These are phyloP conservation scores for Dissostichus mawsoni DNA, from an alignment of 2,113 vertebrate species.

Conservation along the genomic window DNA sequence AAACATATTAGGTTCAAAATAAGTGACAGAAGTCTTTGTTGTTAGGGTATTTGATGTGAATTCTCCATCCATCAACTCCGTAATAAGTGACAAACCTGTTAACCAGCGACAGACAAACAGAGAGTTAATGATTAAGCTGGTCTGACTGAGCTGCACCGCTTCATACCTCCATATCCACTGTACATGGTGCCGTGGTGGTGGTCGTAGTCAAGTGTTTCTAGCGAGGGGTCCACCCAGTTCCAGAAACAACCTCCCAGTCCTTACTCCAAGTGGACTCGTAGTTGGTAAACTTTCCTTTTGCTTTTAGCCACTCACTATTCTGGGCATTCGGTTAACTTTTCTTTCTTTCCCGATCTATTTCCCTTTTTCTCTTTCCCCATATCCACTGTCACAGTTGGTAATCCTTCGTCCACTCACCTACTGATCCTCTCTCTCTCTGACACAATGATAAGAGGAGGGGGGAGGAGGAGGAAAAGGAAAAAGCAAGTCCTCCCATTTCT, in stretches of 20 bases:
- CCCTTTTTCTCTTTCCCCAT: conserved; percentile 34
- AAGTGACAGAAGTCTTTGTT: not conserved
- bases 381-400: conserved; percentile 30
- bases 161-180: conserved; percentile 80
- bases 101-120: conserved; percentile 39
- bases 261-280: not conserved
- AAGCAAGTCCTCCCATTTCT: conserved; percentile 57
- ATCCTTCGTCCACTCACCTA: conserved; percentile 7
- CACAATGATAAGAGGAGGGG: conserved; percentile 45
- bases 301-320: not conserved
- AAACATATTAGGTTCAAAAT: not conserved
- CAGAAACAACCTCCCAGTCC: conserved; percentile 16
- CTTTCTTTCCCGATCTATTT: not conserved
- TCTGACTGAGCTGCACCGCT: not conserved
- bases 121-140: conserved; percentile 41
- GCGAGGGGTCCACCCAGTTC: conserved; percentile 31
- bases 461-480: conserved; percentile 63
- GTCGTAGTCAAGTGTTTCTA: not conserved
- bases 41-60: not conserved
- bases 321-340: conserved; percentile 9
- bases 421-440: conserved; percentile 35
- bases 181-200: conserved; percentile 63
- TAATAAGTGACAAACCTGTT: conserved; percentile 43
- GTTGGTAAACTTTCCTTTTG: not conserved
- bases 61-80: conserved; percentile 1